phyloP scores from a whole-genome alignment of 2,888 invertebrate genomes.

The Mythimna pallens region DNA sequence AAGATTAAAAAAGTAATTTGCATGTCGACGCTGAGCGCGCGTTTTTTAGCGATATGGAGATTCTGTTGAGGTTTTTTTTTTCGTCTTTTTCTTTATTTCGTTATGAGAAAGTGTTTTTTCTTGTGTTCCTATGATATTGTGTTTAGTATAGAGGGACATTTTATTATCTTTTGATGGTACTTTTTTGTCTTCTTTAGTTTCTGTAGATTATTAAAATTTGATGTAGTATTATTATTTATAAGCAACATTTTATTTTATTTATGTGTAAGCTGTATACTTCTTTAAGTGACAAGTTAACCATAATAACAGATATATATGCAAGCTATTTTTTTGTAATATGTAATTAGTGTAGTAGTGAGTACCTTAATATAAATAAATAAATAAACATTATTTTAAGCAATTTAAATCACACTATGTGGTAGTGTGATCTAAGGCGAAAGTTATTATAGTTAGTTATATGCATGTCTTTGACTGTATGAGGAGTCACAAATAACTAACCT shows the following conservation, averaged over 20 bases:
- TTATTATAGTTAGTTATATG: too few species aligned
- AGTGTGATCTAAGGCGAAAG: too few species aligned
- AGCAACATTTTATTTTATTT: too few species aligned
- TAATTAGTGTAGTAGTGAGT: too few species aligned
- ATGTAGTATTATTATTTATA: not conserved
- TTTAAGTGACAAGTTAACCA: too few species aligned
- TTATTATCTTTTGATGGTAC: conserved; percentile 40
- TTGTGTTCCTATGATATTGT: conserved; percentile 75
- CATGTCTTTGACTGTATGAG: too few species aligned
- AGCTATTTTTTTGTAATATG: too few species aligned
- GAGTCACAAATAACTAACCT: too few species aligned
- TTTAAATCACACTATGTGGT: not conserved
- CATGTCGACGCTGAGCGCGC: conserved; percentile 80
- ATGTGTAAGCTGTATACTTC: too few species aligned
- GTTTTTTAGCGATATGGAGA: conserved; percentile 81
- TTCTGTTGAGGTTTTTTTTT: conserved; percentile 67
- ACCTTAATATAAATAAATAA: too few species aligned
- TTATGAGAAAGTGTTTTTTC: conserved; percentile 88
- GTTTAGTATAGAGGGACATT: conserved; percentile 46
- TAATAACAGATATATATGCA: too few species aligned
- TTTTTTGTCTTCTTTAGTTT: not conserved
- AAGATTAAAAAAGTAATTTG: conserved; percentile 85
- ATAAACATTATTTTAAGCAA: not conserved
- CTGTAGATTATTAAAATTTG: not conserved
- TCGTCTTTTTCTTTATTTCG: conserved; percentile 52